Evolutionary conservation across 30 jellyfish, hydroid and myxozoan species (phyloP).

Genomic region (Hydractinia symbiolongicarpus): DNA sequence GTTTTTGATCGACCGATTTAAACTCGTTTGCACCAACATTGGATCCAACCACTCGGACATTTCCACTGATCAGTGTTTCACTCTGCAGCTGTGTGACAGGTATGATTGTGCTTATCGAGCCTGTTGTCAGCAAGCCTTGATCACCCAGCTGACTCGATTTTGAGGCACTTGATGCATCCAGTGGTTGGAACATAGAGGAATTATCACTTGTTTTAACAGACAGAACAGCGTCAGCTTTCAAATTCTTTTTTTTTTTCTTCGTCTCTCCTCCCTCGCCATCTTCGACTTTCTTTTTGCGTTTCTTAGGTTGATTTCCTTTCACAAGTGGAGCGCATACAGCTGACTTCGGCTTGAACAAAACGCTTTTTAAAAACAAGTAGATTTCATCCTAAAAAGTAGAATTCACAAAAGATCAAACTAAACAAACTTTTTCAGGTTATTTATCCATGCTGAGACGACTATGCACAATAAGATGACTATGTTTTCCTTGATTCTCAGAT

Average conservation of each 20-base stretch:
- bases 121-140: slow-evolving; percentile 27
- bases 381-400: slow-evolving; percentile 19
- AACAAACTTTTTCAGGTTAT: too few species aligned
- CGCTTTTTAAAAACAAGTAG: slow-evolving; percentile 20
- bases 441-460: too few species aligned
- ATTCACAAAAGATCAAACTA: not conserved
- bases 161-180: not conserved
- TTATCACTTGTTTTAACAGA: not conserved
- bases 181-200: not conserved
- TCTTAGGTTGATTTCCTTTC: not conserved
- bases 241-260: slow-evolving; percentile 21
- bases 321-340: not conserved
- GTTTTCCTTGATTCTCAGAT: too few species aligned
- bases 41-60: not conserved
- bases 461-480: too few species aligned
- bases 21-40: not conserved
- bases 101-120: slow-evolving; percentile 6
- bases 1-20: not conserved
- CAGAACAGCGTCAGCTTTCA: not conserved
- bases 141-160: not conserved
- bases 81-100: slow-evolving; percentile 28
- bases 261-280: slow-evolving; percentile 7
- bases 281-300: slow-evolving; percentile 10
- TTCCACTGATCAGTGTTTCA: slow-evolving; percentile 2
- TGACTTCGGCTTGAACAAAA: not conserved